Evolutionary conservation across 92 coral and sea anemone genomes (phyloP).

Genomic region (Epizoanthus ramosus): DNA sequence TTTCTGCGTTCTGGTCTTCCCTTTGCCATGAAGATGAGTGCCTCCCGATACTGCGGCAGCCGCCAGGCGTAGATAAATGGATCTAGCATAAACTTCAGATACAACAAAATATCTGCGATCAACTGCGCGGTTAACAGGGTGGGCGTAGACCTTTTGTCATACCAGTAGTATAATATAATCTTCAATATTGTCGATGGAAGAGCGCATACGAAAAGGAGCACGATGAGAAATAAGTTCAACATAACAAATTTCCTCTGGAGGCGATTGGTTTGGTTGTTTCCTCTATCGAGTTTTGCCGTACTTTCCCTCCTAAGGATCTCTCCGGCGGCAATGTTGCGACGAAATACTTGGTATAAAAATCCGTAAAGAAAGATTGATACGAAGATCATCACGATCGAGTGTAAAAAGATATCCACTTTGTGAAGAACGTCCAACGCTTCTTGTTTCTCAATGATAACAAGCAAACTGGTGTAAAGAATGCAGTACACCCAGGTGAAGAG

Average conservation of each 20-base stretch:
- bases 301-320: conserved; percentile 25
- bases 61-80: conserved; percentile 18
- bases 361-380: conserved; percentile 11
- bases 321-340: conserved; percentile 32
- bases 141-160: neutral
- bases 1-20: neutral
- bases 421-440: neutral
- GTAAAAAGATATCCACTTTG: conserved; percentile 28
- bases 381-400: conserved; percentile 1
- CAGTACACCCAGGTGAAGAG: conserved; percentile 14
- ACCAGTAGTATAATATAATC: neutral
- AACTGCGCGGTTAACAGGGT: neutral
- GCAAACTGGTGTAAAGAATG: neutral
- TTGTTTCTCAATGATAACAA: neutral
- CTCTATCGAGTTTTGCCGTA: neutral
- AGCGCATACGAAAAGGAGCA: conserved; percentile 25
- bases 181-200: neutral
- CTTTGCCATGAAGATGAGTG: conserved; percentile 2
- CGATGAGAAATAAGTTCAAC: conserved; percentile 43
- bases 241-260: conserved; percentile 43
- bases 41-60: conserved; percentile 7
- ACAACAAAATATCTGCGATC: conserved; percentile 11
- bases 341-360: conserved; percentile 32
- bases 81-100: conserved; percentile 4
- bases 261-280: neutral